Evolutionary conservation across 2,888 invertebrate genomes (phyloP).

Genomic region (Sipunculus nudus): DNA sequence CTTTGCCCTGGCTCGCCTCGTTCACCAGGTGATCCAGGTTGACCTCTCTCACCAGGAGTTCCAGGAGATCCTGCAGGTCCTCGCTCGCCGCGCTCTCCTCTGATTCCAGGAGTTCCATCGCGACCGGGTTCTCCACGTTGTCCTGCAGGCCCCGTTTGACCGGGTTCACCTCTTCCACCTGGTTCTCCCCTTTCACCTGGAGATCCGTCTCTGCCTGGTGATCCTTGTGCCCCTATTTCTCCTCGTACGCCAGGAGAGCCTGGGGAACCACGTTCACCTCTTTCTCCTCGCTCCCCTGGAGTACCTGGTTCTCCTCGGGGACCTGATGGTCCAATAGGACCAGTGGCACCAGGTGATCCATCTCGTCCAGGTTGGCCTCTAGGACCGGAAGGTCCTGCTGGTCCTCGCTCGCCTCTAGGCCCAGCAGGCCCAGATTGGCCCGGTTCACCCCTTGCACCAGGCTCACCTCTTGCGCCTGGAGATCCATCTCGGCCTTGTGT

Average conservation of each 20-base stretch:
- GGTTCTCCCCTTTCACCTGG: constrained; percentile 13
- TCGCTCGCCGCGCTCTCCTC: constrained; percentile 10
- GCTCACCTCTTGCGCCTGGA: constrained; percentile 7
- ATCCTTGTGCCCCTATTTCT: constrained; percentile 9
- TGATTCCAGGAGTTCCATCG: constrained; percentile 4
- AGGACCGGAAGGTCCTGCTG: constrained; percentile 11
- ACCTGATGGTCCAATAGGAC: constrained; percentile 14
- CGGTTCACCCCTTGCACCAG: constrained; percentile 10
- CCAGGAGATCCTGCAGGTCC: constrained; percentile 20
- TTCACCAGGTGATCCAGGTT: constrained; percentile 17
- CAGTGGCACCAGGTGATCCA: constrained; percentile 17
- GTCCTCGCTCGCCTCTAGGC: constrained; percentile 9
- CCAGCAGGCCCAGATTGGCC: constrained; percentile 16
- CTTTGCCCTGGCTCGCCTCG: constrained; percentile 9
- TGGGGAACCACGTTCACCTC: constrained; percentile 17
- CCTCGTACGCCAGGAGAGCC: constrained; percentile 1
- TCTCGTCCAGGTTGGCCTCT: too few relatives aligned
- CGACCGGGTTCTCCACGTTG: constrained; percentile 13
- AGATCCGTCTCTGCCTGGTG: constrained; percentile 12
- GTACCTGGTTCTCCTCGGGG: constrained; percentile 19
- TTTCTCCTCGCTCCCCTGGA: constrained; percentile 12
- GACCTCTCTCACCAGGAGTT: constrained; percentile 16
- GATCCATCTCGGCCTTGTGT: constrained; percentile 1
- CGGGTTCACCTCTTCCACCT: not conserved
- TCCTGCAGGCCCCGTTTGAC: constrained; percentile 19